These are phyloP conservation scores for Eucidaris tribuloides DNA, from an alignment of 35 echinoderm and acorn worm genomes.

Conservation along the genomic window DNA sequence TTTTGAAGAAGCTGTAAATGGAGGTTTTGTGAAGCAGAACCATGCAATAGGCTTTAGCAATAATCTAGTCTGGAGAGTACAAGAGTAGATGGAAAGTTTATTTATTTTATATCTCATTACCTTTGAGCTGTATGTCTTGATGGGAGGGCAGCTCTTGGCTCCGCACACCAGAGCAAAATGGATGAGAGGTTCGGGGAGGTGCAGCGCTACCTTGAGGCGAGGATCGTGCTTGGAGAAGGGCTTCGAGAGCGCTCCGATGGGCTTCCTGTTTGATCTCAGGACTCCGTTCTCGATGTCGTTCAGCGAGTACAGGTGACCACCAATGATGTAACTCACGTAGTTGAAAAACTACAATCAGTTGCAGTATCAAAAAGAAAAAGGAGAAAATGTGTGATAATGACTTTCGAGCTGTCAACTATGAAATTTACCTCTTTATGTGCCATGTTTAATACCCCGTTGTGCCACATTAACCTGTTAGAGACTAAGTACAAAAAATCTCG, in stretches of 20 bases:
- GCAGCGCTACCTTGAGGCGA: slow-evolving; percentile 65
- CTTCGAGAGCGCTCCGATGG: slow-evolving; percentile 50
- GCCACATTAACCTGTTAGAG: too few relatives aligned
- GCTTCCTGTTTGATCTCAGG: slow-evolving; percentile 70
- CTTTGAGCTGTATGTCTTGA: slow-evolving; percentile 83
- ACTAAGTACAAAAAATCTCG: too few relatives aligned
- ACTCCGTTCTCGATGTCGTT: slow-evolving; percentile 97
- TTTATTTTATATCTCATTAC: slow-evolving; percentile 40
- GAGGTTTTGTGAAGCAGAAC: too few relatives aligned
- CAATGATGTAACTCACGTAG: slow-evolving; percentile 83
- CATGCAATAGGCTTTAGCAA: too few relatives aligned
- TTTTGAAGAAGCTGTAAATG: too few relatives aligned
- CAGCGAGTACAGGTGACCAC: slow-evolving; percentile 71
- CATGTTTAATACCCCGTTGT: too few relatives aligned
- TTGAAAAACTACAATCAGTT: slow-evolving; percentile 96
- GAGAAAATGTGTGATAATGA: too few relatives aligned
- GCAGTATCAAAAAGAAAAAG: too few relatives aligned
- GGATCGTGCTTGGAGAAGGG: slow-evolving; percentile 79
- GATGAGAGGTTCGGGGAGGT: slow-evolving; percentile 71
- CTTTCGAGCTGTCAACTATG: too few relatives aligned
- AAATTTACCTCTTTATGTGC: too few relatives aligned
- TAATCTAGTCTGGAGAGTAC: too few relatives aligned
- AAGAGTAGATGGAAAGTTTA: too few relatives aligned
- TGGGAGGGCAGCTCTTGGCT: slow-evolving; percentile 92
- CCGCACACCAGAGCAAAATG: slow-evolving; percentile 97